Conservation (phyloP, 1,140 invertebrate genomes). For the Tetramorium alpestre region DNA sequence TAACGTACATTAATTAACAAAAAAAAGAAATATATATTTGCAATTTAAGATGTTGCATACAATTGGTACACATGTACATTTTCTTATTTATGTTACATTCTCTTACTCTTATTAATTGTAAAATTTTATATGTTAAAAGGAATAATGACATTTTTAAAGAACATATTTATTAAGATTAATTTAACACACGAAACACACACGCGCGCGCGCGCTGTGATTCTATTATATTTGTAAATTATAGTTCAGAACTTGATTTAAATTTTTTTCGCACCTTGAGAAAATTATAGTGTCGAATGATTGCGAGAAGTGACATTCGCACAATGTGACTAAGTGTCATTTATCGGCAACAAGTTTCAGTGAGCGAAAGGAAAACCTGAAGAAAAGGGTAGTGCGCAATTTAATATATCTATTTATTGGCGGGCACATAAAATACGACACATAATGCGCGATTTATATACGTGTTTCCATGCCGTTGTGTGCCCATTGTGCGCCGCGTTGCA, state of each 20-base stretch:
- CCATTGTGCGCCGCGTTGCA: conserved; percentile 59
- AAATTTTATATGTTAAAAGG: conserved; percentile 12
- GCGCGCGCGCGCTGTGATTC: no score
- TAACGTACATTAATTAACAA: neutral
- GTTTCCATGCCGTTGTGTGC: conserved; percentile 56
- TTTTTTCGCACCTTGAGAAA: conserved; percentile 66
- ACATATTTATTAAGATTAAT: neutral
- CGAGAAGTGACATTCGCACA: conserved; percentile 73
- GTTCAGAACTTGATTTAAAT: neutral
- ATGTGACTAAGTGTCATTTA: conserved; percentile 46
- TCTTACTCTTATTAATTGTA: neutral
- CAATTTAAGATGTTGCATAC: neutral
- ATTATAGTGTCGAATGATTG: conserved; percentile 79
- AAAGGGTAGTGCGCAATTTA: conserved; percentile 61
- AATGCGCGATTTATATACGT: conserved; percentile 71
- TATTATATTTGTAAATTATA: neutral
- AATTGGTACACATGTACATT: neutral
- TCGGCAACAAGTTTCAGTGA: conserved; percentile 7
- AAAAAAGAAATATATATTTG: neutral
- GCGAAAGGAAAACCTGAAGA: conserved; percentile 70
- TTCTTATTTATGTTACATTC: neutral
- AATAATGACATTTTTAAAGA: neutral
- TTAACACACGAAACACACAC: neutral
- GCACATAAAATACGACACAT: conserved; percentile 64
- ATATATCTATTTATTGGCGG: conserved; percentile 61